A percentile compares a stretch with the other conserved stretches of the same genome.
Evolutionary conservation across 2,888 invertebrate genomes (phyloP).

Genomic region (Diaprepes abbreviatus): DNA sequence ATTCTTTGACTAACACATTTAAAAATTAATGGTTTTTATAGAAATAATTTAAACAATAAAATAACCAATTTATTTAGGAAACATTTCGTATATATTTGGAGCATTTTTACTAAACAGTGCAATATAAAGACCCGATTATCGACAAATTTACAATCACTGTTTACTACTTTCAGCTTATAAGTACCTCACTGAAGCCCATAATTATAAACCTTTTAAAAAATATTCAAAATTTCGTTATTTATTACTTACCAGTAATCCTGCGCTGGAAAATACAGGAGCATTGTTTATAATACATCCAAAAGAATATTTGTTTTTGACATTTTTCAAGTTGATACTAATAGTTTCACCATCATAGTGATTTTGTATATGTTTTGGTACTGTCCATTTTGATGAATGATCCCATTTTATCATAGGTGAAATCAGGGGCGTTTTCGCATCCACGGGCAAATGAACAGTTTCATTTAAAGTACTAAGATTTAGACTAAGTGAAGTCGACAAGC

Average conservation of each 20-base stretch:
- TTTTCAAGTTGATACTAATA: constrained; percentile 77
- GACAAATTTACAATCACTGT: too few relatives aligned
- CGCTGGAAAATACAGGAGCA: constrained; percentile 71
- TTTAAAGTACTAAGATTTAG: constrained; percentile 76
- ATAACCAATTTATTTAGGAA: too few relatives aligned
- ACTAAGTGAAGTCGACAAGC: not conserved
- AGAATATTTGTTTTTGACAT: not conserved
- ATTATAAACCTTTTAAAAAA: too few relatives aligned
- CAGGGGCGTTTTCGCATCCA: constrained; percentile 86
- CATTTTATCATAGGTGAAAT: constrained; percentile 85
- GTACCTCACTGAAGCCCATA: too few relatives aligned
- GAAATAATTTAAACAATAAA: too few relatives aligned
- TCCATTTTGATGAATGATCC: constrained; percentile 87
- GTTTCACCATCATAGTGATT: constrained; percentile 81
- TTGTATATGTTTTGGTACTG: constrained; percentile 77
- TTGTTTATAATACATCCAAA: constrained; percentile 51
- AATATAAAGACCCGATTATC: too few relatives aligned
- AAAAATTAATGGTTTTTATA: too few relatives aligned
- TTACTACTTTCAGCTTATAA: too few relatives aligned
- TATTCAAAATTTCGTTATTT: too few relatives aligned
- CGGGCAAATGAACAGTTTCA: constrained; percentile 81
- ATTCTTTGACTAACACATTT: too few relatives aligned
- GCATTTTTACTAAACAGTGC: too few relatives aligned
- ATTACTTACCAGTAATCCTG: constrained; percentile 65
- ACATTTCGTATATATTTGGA: too few relatives aligned